Evolutionary conservation across 2,797 vertebrate species (phyloP), one percentile per base, ranked within the genome.

Genomic region (Botia almorhae): DNA sequence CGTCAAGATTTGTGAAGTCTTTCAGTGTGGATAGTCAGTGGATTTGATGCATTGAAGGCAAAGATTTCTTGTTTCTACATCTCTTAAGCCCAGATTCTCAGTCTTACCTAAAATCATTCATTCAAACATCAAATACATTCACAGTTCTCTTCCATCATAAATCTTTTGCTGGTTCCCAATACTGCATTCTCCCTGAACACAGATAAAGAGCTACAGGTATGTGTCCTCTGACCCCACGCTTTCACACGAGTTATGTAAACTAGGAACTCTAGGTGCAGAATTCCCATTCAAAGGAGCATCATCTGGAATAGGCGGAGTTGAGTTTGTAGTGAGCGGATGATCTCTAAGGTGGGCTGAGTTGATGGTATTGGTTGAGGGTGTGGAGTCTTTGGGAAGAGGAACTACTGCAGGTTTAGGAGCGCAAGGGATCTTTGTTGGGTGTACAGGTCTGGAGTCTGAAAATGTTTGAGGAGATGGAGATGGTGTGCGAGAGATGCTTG

Each of bases 191-290:
- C 75, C 78, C 68, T 78, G 39, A 29, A 29, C 29, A 29, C 0
- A 51, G 61, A 46, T 23, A 67, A 73, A 29, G 84, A 87, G 86
- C 93, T 97, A 98, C 95, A 99, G 95, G 88, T 98, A 98, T 0
- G 98, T 98, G 85, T 98, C 98, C 81, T 98, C 97, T 70, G 95
- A 96, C 92, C 96, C 97, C 88, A 98, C 92, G 89, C 97, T 98
- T 88, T 96, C 96, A 84, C 92, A 95, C 83, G 96, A 98, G 53
- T 86, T 90, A 88, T 91, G 89, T n/a, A 92, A 88, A 58, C 78
- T 65, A 19, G 87, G 78, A 76, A 91, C 91, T 89, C 89, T 89
- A 85, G 87, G 39, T 29, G 50, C n/a, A 6, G 56, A 39, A 17
- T 61, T 21, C 3, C 76, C 53, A 13, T n/a, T 39, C 53, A 33